Evolutionary conservation across 2,797 vertebrate genomes (phyloP).

Genomic region (Astyanax mexicanus): DNA sequence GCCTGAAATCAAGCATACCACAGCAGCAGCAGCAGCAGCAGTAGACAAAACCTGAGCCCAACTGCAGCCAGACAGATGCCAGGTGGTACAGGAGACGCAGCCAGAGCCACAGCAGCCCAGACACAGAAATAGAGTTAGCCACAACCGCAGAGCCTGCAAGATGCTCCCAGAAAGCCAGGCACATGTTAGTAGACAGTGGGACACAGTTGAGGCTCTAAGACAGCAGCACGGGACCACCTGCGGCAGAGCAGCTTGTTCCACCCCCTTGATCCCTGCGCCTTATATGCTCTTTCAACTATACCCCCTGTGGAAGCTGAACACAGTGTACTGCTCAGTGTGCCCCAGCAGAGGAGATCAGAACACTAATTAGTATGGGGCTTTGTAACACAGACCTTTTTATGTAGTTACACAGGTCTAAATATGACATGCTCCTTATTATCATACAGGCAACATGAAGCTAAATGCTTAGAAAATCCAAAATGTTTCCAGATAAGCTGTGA

Average conservation of each 20-base stretch:
- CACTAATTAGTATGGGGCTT: too few species aligned
- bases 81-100: conserved; percentile 15
- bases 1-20: conserved; percentile 50
- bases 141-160: conserved; percentile 15
- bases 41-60: conserved; percentile 3
- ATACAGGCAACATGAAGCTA: too few species aligned
- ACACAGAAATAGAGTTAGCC: conserved; percentile 33
- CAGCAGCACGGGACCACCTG: conserved; percentile 20
- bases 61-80: neutral
- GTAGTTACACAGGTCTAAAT: too few species aligned
- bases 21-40: conserved; percentile 38
- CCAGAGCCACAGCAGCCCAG: conserved; percentile 26
- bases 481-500: too few species aligned
- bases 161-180: conserved; percentile 21
- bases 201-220: conserved; percentile 39
- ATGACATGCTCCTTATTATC: too few species aligned
- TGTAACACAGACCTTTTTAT: too few species aligned
- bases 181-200: conserved; percentile 28
- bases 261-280: neutral
- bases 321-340: neutral
- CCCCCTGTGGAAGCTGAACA: neutral
- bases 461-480: too few species aligned
- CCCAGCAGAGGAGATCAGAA: too few species aligned
- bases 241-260: neutral
- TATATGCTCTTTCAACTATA: neutral